Evolutionary conservation across 2,797 vertebrate species (phyloP).

Genomic region (Alexandromys oeconomus): DNA sequence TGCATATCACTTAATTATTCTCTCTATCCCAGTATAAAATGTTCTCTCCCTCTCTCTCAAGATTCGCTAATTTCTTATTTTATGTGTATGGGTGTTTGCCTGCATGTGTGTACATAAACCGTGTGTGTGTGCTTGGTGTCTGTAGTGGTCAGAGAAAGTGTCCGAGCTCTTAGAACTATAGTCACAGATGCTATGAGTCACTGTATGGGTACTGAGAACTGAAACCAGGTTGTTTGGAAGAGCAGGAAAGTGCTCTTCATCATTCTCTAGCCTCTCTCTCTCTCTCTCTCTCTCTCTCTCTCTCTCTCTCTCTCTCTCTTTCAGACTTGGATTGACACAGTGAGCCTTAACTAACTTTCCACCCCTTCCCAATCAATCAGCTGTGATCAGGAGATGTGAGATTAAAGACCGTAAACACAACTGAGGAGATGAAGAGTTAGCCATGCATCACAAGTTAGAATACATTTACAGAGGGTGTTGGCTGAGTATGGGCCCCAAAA

Average conservation of each 20-base stretch:
- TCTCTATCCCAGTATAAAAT: not conserved
- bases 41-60: not conserved
- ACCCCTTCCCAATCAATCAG: not conserved
- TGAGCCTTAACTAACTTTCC: not conserved
- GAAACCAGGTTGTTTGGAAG: not conserved
- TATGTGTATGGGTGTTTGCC: not conserved
- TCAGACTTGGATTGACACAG: not conserved
- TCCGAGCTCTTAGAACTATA: not conserved
- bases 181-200: not conserved
- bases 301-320: not conserved
- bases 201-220: not conserved
- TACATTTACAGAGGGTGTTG: not conserved
- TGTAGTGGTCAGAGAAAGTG: not conserved
- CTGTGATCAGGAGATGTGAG: not conserved
- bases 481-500: not conserved
- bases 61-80: not conserved
- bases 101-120: not conserved
- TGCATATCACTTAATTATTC: not conserved
- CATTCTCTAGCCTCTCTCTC: not conserved
- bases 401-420: not conserved
- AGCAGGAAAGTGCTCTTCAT: not conserved
- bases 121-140: not conserved
- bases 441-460: not conserved
- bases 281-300: not conserved
- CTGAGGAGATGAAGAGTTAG: not conserved